Percentiles rank a stretch among this genome's conserved stretches.
phyloP scores from a whole-genome alignment of 2,888 invertebrate genomes.

The Drosophila nigricruria region DNA sequence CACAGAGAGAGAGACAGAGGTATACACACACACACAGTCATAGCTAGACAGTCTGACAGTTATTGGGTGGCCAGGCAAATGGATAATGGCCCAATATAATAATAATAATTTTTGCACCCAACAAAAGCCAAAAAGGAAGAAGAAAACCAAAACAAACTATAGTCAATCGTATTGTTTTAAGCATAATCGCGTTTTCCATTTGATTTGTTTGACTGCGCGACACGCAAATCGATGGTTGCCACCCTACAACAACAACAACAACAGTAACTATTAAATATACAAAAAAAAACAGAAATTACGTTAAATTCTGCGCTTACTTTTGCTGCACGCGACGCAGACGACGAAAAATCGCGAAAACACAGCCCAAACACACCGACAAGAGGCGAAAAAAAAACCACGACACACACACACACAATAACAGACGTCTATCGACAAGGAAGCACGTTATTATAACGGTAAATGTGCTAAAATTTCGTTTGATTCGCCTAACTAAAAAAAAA shows the following conservation, averaged over 20 bases:
- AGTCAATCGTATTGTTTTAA: conserved; percentile 53
- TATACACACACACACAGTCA: conserved; percentile 3
- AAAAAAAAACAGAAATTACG: conserved; percentile 49
- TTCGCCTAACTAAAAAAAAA: conserved; percentile 14
- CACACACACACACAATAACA: conserved; percentile 17
- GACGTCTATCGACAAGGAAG: conserved; percentile 66
- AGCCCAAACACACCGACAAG: conserved; percentile 11
- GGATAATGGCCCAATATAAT: conserved; percentile 48
- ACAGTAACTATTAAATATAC: conserved; percentile 3
- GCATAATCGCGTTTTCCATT: conserved; percentile 56
- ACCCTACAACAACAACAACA: conserved; percentile 45
- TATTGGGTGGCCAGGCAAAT: conserved; percentile 55
- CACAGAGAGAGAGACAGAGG: background rate
- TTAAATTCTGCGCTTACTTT: conserved; percentile 73
- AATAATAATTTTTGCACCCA: conserved; percentile 59
- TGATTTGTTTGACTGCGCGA: conserved; percentile 67
- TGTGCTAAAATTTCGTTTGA: conserved; percentile 55
- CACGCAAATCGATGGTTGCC: conserved; percentile 77
- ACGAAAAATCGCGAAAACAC: conserved; percentile 39
- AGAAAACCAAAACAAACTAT: conserved; percentile 3
- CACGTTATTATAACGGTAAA: conserved; percentile 71
- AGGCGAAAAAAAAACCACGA: background rate
- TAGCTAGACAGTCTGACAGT: conserved; percentile 30
- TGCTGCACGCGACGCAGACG: conserved; percentile 69
- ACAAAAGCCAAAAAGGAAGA: background rate